These are phyloP conservation scores for Sylvia atricapilla DNA, from an alignment of 2,113 vertebrate genomes.

Conservation along the genomic window DNA sequence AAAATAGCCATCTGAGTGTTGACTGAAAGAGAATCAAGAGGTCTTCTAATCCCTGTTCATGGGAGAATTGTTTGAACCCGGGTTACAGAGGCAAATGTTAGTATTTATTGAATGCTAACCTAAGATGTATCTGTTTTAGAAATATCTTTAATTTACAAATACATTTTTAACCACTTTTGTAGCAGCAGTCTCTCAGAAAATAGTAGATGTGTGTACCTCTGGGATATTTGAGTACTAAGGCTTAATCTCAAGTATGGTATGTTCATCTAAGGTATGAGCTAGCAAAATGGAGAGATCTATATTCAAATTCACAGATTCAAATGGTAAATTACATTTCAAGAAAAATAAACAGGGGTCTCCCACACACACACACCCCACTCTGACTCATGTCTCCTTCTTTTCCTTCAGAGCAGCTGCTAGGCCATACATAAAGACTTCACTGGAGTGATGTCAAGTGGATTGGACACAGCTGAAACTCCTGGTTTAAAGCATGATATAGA, in stretches of 20 bases:
- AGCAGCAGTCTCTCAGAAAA: neutral
- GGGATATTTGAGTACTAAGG: neutral
- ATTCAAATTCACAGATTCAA: neutral
- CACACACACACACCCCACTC: fast-evolving
- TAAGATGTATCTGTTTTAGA: neutral
- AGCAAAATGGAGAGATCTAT: neutral
- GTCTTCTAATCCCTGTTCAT: neutral
- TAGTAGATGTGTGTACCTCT: neutral
- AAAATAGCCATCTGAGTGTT: neutral
- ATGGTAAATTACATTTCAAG: neutral
- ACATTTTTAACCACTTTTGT: neutral
- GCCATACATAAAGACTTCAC: neutral
- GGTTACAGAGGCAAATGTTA: neutral
- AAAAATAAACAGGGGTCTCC: neutral
- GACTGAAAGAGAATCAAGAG: neutral
- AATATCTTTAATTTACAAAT: neutral
- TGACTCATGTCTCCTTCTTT: neutral
- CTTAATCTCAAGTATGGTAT: neutral
- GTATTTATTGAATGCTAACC: neutral
- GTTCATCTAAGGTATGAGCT: neutral
- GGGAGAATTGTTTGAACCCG: neutral
- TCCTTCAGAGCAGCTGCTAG: neutral
- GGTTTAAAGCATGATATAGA: neutral
- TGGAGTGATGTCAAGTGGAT: neutral
- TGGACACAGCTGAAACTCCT: neutral